A percentile compares a stretch with the other conserved stretches of the same genome.
Conservation (phyloP, 2,113 vertebrate genomes). For the Felis catus region DNA sequence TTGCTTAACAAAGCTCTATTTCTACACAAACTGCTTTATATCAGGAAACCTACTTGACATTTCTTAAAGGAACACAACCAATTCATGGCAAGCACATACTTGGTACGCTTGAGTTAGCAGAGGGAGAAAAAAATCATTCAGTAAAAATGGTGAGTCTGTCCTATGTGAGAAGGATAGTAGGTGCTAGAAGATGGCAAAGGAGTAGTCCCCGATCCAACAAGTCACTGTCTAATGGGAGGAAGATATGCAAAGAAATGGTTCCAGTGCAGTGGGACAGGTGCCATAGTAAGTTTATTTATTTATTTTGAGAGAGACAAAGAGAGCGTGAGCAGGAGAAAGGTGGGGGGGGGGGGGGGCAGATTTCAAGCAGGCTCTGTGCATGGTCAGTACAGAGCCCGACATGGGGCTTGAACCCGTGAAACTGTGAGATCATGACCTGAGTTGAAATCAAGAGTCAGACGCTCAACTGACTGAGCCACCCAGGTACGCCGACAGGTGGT, state of each 20-base stretch:
- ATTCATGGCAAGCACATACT: neutral
- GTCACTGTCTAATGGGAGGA: neutral
- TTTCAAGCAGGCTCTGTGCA: too few species aligned
- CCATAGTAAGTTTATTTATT: neutral
- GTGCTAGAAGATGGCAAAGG: neutral
- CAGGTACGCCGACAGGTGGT: neutral
- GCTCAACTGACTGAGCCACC: too few species aligned
- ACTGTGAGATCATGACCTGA: too few species aligned
- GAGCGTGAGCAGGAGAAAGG: too few species aligned
- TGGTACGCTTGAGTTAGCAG: neutral
- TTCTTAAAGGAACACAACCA: conserved; percentile 53
- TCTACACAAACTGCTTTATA: conserved; percentile 51
- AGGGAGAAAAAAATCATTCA: neutral
- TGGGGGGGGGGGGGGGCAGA: too few species aligned
- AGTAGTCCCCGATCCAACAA: neutral
- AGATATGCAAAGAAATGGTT: neutral
- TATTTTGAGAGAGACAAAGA: too few species aligned
- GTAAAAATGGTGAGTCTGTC: neutral
- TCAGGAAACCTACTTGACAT: conserved; percentile 34
- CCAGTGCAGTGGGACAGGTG: neutral
- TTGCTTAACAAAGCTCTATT: conserved; percentile 54
- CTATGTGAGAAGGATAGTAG: neutral
- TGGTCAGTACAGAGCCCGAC: too few species aligned
- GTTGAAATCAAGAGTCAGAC: too few species aligned
- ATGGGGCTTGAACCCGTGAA: too few species aligned